Evolutionary conservation across 2,888 invertebrate genomes (phyloP), one percentile per base, ranked within the genome.

Genomic region (Caenorhabditis auriculariae): DNA sequence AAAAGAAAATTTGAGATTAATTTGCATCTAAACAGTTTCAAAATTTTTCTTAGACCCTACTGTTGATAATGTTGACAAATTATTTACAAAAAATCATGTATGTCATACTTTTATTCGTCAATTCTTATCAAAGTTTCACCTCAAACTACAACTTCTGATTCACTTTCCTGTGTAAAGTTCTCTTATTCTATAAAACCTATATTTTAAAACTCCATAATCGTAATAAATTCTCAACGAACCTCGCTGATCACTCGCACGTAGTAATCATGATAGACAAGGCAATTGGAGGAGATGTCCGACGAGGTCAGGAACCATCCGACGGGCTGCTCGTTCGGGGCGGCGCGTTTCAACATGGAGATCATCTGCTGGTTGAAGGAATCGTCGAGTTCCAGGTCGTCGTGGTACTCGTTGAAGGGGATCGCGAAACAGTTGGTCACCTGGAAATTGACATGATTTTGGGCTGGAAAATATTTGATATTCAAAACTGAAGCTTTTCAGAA

Each of bases 341-440:
- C 94, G 80, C 91, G 88, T 68, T 90, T 88, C 84, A 95, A 93
- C 51, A 95, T 86, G 1, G 95, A 65, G 28, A 70, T 69, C 80
- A 80, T 81, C 79, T 93, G 94, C 87, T 91, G 89, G 21, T 95
- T 95, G 85, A 94, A 95, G 82, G 91, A 91, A 54, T 96, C 87
- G 84, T 98, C 95, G 5, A 96, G 91, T 82, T 95, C 94, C n/a
- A 95, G 94, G 86, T 86, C 87, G 82, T 87, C 87, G n/a, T 56
- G 56, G 50, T 57, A 70, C 84, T 98, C 96, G 84, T 94, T 95
- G 84, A 98, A 96, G 0, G 96, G 96, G 46, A 98, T 96, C 81
- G 95, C 93, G 85, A 96, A 98, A 83, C 95, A 96, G 82, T 98
- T 96, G 15, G 95, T 95, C 41, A 96, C 91, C 86, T 96, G 95